Base-by-base conservation (phyloP, 2,888 invertebrate species). In the Agonopterix arenella region DNA sequence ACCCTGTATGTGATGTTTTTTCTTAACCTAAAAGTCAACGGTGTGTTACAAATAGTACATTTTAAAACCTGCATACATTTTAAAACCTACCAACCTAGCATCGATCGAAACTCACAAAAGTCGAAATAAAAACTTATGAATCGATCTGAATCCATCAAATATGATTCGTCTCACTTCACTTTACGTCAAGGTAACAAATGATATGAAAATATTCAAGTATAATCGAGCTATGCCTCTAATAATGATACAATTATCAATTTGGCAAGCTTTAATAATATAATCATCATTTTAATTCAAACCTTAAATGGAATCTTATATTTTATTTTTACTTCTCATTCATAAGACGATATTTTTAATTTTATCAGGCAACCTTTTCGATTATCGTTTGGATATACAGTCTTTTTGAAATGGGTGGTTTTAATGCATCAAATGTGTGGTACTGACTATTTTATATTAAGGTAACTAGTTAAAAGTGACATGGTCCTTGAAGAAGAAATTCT, bases 211-310 rank as follows among this genome's bases (percentile, higher is more conserved):
- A 73, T 73, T 73, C 70, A 62, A 61, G 61, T 66, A 70, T 69
- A 67, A 73, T 73, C 69, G 61, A 55, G 59, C 65, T 60, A 56
- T 66, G 61, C 71, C 74, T 74, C 73, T 50, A 74, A 76, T 83
- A 77, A 80, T 72, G 78, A 75, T 69, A 76, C 70, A 66, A 88
- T 88, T 86, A 88, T 82, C 83, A 79, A 89, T 88, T 88, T 86
- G 79, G 85, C 88, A 86, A 84, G 88, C 74, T 73, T 73, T 76
- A 76, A 73, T 76, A 76, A 73, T 77, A 59, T 58, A 62, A 63
- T 74, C 62, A 77, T 70, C 70, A 73, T 67, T 68, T 69, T 61
- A 70, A 70, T 68, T 53, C 58, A 57, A 64, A 56, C 58, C 54
- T 47, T 52, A 57, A 57, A 60, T 53, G 51, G 49, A 56, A 52